Evolutionary conservation across 2,888 invertebrate species (phyloP).

Genomic region (Plusia festucae): DNA sequence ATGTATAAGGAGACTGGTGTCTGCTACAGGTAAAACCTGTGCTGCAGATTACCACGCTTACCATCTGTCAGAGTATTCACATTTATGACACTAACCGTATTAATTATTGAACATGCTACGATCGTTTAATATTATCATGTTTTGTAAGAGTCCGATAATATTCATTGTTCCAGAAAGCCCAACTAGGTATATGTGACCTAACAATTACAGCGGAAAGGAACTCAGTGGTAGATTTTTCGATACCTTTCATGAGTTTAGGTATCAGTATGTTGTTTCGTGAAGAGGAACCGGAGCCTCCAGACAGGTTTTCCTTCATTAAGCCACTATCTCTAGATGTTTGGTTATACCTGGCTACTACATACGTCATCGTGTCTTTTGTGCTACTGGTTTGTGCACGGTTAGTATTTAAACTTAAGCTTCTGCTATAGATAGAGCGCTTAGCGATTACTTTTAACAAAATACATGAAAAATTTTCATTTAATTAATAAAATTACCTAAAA

Average conservation of each 20-base stretch:
- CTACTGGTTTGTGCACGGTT: conserved; percentile 95
- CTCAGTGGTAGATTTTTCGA: conserved; percentile 96
- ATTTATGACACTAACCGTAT: no score
- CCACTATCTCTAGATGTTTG: conserved; percentile 96
- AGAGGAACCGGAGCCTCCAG: conserved; percentile 93
- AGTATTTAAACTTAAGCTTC: conserved; percentile 36
- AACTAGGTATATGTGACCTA: conserved; percentile 97
- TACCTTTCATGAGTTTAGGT: conserved; percentile 98
- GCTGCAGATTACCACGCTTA: no score
- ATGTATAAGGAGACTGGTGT: no score
- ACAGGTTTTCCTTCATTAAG: conserved; percentile 95
- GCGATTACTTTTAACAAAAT: no score
- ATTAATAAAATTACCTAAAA: no score
- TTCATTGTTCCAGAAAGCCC: conserved; percentile 92
- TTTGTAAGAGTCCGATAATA: no score
- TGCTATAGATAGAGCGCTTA: no score
- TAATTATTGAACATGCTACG: no score
- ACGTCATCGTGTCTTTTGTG: conserved; percentile 94
- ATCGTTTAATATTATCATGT: no score
- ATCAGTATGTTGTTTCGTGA: conserved; percentile 96
- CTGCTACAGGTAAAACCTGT: no score
- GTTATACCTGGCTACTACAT: conserved; percentile 96
- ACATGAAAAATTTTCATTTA: no score
- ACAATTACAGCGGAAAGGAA: conserved; percentile 97
- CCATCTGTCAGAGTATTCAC: no score